Evolutionary conservation across 2,888 invertebrate genomes (phyloP).

Genomic region (Cryptus viduatorius): DNA sequence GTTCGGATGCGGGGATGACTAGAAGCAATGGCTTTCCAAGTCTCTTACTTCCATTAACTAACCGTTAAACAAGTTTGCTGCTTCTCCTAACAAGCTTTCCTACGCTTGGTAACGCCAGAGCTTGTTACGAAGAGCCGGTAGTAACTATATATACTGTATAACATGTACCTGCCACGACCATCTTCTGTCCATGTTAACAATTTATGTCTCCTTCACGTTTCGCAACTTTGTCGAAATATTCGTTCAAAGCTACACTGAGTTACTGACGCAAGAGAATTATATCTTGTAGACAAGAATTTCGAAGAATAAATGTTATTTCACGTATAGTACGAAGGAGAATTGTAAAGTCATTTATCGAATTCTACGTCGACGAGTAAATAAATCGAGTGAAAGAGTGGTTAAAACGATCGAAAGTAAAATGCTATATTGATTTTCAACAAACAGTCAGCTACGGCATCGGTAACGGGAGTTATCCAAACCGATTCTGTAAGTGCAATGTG

Average conservation of each 20-base stretch:
- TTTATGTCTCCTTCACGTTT: slow-evolving; percentile 30
- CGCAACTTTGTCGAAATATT: slow-evolving; percentile 45
- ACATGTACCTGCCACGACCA: slow-evolving; percentile 17
- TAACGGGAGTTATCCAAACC: not conserved
- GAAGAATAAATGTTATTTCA: not conserved
- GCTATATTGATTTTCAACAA: slow-evolving; percentile 29
- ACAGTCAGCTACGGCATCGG: not conserved
- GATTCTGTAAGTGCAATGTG: not conserved
- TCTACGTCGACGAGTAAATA: slow-evolving; percentile 12
- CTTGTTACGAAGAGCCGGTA: slow-evolving; percentile 30
- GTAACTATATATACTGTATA: slow-evolving; percentile 15
- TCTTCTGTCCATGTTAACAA: slow-evolving; percentile 60
- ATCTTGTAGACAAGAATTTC: not conserved
- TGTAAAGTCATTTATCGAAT: not conserved
- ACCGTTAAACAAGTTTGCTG: slow-evolving; percentile 37
- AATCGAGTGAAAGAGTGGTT: not conserved
- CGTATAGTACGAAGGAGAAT: not conserved
- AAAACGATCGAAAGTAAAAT: not conserved
- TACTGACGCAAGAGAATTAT: not conserved
- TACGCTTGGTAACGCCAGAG: not conserved
- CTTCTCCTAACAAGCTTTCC: slow-evolving; percentile 18
- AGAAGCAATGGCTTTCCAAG: slow-evolving; percentile 18
- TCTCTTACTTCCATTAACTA: slow-evolving; percentile 42
- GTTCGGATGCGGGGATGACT: not conserved
- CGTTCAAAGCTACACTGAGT: not conserved